These are phyloP conservation scores for Callorhinus ursinus DNA, from an alignment of 2,113 vertebrate genomes.

Conservation along the genomic window DNA sequence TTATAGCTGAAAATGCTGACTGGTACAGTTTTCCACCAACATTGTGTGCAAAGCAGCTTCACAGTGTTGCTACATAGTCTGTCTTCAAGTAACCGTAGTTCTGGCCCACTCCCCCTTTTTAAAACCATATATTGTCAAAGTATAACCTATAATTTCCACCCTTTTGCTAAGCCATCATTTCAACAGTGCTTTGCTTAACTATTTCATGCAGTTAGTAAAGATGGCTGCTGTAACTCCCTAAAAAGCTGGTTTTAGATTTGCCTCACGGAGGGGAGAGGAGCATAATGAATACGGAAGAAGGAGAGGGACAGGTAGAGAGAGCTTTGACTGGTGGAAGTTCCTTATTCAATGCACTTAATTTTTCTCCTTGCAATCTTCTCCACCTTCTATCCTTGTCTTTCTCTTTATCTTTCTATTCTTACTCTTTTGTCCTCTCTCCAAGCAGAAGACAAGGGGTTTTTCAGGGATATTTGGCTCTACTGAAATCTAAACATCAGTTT, in stretches of 20 bases:
- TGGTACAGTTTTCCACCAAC: neutral
- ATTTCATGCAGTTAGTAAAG: neutral
- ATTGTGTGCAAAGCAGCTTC: neutral
- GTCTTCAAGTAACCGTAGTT: neutral
- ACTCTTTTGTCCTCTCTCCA: neutral
- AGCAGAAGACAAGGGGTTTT: neutral
- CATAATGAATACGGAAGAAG: neutral
- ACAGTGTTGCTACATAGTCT: accelerated
- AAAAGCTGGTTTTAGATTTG: neutral
- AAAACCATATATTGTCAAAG: neutral
- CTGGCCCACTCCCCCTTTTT: neutral
- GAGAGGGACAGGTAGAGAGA: neutral
- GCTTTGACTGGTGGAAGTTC: neutral
- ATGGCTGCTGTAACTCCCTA: neutral
- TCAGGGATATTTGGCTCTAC: neutral
- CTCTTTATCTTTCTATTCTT: neutral
- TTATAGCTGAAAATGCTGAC: neutral
- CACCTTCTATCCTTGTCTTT: neutral
- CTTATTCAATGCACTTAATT: neutral
- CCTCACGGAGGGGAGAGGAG: neutral
- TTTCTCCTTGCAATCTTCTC: neutral
- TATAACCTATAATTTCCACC: no score
- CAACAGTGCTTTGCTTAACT: neutral
- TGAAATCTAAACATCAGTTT: neutral
- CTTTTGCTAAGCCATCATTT: neutral